Evolutionary conservation across 2,113 vertebrate genomes (phyloP).

Genomic region (Archocentrus centrarchus): DNA sequence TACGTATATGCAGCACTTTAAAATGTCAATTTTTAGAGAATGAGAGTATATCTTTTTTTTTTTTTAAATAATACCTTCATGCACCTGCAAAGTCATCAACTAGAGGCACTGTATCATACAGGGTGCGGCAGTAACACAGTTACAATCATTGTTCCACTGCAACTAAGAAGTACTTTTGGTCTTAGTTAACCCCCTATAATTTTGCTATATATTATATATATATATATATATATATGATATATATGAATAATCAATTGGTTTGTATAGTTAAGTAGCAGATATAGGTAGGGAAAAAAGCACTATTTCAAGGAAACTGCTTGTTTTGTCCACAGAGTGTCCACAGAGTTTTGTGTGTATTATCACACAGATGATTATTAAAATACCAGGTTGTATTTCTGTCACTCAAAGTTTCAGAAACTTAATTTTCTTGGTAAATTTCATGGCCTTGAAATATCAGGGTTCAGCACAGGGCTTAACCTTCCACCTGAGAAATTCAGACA

Average conservation of each 20-base stretch:
- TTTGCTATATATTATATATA: background rate
- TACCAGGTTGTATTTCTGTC: background rate
- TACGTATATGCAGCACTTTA: background rate
- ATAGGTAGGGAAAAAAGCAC: background rate
- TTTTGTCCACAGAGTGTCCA: no score
- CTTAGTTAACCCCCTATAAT: background rate
- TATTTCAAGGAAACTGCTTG: background rate
- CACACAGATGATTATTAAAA: background rate
- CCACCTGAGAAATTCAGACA: background rate
- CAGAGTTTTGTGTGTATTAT: background rate
- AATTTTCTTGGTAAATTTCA: background rate
- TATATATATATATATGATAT: background rate
- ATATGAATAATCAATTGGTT: background rate
- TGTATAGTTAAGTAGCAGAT: background rate
- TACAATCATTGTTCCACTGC: no score
- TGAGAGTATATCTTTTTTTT: background rate
- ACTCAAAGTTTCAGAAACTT: background rate
- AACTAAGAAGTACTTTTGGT: background rate
- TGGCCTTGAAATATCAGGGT: background rate
- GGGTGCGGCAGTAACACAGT: background rate
- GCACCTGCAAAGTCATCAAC: background rate
- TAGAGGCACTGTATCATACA: background rate
- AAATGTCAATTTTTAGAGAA: background rate
- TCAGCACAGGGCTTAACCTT: no score
- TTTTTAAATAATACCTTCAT: background rate